These are phyloP conservation scores for Dynastes grantii DNA, from an alignment of 2,888 invertebrate genomes.

Conservation along the genomic window DNA sequence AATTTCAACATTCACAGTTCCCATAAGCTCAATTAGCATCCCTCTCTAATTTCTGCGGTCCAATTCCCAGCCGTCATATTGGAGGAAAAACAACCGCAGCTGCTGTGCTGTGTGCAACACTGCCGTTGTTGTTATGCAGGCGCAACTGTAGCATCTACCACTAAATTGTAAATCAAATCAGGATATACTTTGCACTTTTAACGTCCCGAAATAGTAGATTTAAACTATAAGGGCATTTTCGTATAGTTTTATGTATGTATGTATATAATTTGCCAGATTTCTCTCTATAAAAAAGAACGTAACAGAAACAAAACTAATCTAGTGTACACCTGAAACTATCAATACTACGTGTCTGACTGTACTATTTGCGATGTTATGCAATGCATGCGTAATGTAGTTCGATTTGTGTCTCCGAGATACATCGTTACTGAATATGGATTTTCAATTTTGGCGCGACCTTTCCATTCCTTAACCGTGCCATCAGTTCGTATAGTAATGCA, in stretches of 20 bases:
- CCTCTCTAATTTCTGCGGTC: conserved; percentile 41
- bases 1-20: conserved; percentile 12
- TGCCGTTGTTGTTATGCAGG: not conserved
- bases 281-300: too few relatives aligned
- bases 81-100: conserved; percentile 32
- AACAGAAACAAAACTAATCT: too few relatives aligned
- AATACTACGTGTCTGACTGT: conserved; percentile 2
- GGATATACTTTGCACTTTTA: too few relatives aligned
- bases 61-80: conserved; percentile 39
- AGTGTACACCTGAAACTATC: not conserved
- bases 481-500: conserved; percentile 15
- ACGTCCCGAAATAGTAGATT: too few relatives aligned
- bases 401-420: conserved; percentile 30
- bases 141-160: not conserved
- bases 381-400: conserved; percentile 39
- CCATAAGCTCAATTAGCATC: conserved; percentile 24
- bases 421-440: conserved; percentile 49
- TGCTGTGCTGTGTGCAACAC: not conserved
- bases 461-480: conserved; percentile 40
- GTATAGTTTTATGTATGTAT: too few relatives aligned
- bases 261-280: too few relatives aligned
- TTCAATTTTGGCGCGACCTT: conserved; percentile 48
- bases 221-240: too few relatives aligned
- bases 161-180: too few relatives aligned
- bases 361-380: conserved; percentile 14